Evolutionary conservation across 2,113 vertebrate species (phyloP).

Genomic region (Onychostruthus taczanowskii): DNA sequence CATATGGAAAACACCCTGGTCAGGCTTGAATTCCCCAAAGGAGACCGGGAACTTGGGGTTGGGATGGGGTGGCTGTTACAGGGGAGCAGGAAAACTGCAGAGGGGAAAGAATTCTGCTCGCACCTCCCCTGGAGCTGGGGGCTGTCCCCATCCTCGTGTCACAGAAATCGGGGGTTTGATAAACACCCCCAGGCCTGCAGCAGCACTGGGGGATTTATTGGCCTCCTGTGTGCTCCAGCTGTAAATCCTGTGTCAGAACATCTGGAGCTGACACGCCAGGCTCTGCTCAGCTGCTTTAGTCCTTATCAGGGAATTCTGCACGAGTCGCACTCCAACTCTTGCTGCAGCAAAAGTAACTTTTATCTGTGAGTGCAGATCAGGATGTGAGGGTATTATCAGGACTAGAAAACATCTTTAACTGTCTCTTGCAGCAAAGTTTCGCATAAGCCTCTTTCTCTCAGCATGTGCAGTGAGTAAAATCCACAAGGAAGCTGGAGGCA

Average conservation of each 20-base stretch:
- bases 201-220: neutral
- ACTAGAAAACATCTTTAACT: neutral
- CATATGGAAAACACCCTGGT: neutral
- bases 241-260: neutral
- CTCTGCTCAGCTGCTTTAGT: neutral
- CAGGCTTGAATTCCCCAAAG: neutral
- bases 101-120: neutral
- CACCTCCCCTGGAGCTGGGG: neutral
- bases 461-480: neutral
- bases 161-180: neutral
- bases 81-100: neutral
- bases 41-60: neutral
- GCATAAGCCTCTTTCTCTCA: neutral
- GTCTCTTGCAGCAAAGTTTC: neutral
- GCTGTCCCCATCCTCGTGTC: rapidly evolving
- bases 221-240: neutral
- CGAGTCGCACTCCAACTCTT: rapidly evolving
- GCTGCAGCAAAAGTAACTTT: neutral
- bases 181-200: neutral
- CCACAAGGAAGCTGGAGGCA: neutral
- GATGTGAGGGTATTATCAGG: neutral
- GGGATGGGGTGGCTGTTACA: neutral
- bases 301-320: neutral
- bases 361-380: neutral
- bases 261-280: neutral